Base-by-base conservation (phyloP, 2,113 vertebrate genomes). In the Paramormyrops kingsleyae region DNA sequence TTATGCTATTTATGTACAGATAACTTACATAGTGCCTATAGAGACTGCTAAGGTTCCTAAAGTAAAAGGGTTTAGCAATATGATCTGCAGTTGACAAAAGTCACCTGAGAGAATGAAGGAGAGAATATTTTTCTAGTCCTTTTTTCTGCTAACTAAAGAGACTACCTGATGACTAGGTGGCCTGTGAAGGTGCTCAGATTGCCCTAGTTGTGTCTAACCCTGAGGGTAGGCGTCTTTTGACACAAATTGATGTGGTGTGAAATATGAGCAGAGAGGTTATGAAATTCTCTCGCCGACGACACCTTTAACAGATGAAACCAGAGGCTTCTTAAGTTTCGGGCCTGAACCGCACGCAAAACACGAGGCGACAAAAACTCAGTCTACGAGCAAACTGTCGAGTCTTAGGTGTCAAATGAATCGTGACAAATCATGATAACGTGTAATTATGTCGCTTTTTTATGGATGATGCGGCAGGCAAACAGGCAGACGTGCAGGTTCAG, bases 51-150 rank as follows among this genome's bases (percentile, higher is more conserved):
- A 42, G 15, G 74, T 42, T 80, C 35, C 74, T 42, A 42, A 80
- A 42, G 35, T 35, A 42, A 80, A 31, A 19, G 5, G 13, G 35
- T 42, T 15, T 42, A 50, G 47, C 44, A 47, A n/a, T 49, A 27
- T 49, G 24, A 24, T 50, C 24, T 47, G 49, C 31, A 35, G 42
- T 13, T 46, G 91, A 93, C 91, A 93, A 91, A 19, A 39, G 88
- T 31, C 70, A 19, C 47, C 47, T 56, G 31, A 89, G 70, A 52
- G 39, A 83, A 39, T 56, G 39, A 89, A 39, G 4, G 91, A 91
- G 93, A 24, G 91, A 87, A 93, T 94, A 94, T 94, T 95, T 94
- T 80, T 90, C 92, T 92, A 83, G 90, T 91, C 90, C 90, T 92
- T 91, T 90, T 94, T 94, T 13, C 62, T 92, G 94, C 91, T 91